A percentile compares a stretch with the other conserved stretches of the same genome.
Conservation (phyloP, 2,797 vertebrate genomes). For the Eurystomus glaucurus region DNA sequence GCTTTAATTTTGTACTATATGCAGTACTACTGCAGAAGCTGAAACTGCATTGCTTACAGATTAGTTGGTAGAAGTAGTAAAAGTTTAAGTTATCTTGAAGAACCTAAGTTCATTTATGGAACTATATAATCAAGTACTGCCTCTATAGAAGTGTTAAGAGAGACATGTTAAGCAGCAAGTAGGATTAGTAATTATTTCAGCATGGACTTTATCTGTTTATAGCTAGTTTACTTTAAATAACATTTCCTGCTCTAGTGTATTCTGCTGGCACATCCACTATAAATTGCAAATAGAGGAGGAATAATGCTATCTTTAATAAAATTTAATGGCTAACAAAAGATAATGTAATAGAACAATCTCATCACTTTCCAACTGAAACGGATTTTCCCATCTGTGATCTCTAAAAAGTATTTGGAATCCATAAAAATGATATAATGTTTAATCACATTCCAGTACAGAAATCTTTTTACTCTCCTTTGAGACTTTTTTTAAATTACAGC, state of each 20-base stretch:
- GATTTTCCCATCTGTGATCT: neutral
- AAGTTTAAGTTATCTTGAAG: neutral
- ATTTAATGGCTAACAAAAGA: slow-evolving; percentile 27
- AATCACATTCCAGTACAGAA: slow-evolving; percentile 46
- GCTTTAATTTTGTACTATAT: neutral
- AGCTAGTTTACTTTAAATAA: slow-evolving; percentile 1
- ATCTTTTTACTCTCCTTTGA: slow-evolving; percentile 1
- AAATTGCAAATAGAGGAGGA: slow-evolving; percentile 35
- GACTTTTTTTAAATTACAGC: neutral
- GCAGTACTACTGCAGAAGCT: neutral
- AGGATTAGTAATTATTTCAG: neutral
- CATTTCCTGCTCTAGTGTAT: neutral
- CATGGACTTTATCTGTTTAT: neutral
- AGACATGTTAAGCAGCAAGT: neutral
- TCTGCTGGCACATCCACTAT: neutral
- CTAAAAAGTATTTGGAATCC: slow-evolving; percentile 53
- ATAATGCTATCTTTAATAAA: slow-evolving; percentile 24
- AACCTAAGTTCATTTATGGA: neutral
- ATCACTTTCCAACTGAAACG: slow-evolving; percentile 18
- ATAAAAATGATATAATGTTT: slow-evolving; percentile 57
- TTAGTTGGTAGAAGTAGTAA: neutral
- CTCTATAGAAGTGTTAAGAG: neutral
- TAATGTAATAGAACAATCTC: slow-evolving; percentile 21
- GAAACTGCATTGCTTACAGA: neutral
- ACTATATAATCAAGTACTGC: neutral